Conservation (phyloP, 2,797 vertebrate species). For the Semaprochilodus insignis region DNA sequence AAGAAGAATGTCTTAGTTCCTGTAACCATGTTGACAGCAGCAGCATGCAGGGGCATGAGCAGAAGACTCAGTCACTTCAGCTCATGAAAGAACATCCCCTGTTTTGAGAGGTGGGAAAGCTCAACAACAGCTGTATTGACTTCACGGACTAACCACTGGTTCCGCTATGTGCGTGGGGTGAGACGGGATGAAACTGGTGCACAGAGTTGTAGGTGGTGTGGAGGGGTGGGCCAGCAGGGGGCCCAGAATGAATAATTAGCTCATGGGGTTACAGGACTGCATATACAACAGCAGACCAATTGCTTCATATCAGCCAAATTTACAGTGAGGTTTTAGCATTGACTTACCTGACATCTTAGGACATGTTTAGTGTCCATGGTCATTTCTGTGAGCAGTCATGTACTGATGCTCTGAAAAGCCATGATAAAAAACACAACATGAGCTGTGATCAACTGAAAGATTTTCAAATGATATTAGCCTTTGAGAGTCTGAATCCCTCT, state of each 20-base stretch:
- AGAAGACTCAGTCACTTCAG: conserved; percentile 2
- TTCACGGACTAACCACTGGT: conserved; percentile 18
- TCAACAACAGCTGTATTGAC: conserved; percentile 13
- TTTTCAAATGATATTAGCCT: no score
- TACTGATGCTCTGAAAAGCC: no score
- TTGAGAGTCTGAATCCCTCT: no score
- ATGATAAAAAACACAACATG: no score
- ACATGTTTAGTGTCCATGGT: no score
- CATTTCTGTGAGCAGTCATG: no score
- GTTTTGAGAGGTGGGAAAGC: conserved; percentile 11
- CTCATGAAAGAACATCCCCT: conserved; percentile 29
- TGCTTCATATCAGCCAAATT: no score
- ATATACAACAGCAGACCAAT: no score
- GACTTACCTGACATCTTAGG: no score
- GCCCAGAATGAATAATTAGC: not conserved
- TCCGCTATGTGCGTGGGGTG: not conserved
- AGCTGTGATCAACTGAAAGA: no score
- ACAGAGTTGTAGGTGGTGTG: not conserved
- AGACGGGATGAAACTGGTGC: not conserved
- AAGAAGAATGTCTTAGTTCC: conserved; percentile 44
- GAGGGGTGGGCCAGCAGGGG: not conserved
- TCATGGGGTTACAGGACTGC: not conserved
- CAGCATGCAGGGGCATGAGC: conserved; percentile 45
- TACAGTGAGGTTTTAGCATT: no score
- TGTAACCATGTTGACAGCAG: conserved; percentile 31